Evolutionary conservation across 2,888 invertebrate species (phyloP).

Genomic region (Ditylenchus weischeri): DNA sequence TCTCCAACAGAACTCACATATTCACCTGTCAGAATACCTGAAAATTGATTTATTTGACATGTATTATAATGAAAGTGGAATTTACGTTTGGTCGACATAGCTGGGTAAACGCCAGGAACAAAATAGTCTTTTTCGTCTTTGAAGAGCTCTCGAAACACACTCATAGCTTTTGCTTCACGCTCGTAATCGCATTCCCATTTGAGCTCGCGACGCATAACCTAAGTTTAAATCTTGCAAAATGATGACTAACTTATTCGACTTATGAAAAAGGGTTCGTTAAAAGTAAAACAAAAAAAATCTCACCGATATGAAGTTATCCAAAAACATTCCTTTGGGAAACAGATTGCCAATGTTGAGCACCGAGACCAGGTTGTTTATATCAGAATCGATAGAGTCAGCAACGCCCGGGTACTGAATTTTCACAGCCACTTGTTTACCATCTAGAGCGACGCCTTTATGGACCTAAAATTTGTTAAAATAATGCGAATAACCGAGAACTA

Average conservation of each 20-base stretch:
- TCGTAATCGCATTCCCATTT: conserved; percentile 93
- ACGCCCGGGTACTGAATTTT: conserved; percentile 83
- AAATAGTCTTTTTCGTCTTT: conserved; percentile 68
- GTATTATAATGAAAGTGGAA: too few species aligned
- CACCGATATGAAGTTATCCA: conserved; percentile 51
- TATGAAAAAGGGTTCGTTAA: too few species aligned
- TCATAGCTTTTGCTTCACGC: conserved; percentile 84
- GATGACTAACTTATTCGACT: too few species aligned
- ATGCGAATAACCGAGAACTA: too few species aligned
- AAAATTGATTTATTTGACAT: too few species aligned
- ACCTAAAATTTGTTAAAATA: conserved; percentile 68
- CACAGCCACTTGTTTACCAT: conserved; percentile 74
- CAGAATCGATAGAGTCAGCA: conserved; percentile 90
- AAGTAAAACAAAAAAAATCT: too few species aligned
- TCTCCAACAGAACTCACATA: conserved; percentile 69
- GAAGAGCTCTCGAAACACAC: conserved; percentile 69
- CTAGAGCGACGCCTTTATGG: conserved; percentile 70
- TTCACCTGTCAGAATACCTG: conserved; percentile 74
- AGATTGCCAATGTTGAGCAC: conserved; percentile 88
- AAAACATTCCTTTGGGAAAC: conserved; percentile 76
- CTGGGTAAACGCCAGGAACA: conserved; percentile 76
- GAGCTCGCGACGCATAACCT: conserved; percentile 87
- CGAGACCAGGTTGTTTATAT: conserved; percentile 81
- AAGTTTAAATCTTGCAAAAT: too few species aligned
- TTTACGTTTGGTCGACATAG: conserved; percentile 72